phyloP scores from a whole-genome alignment of 1,140 invertebrate genomes.

The Lordiphosa collinella region DNA sequence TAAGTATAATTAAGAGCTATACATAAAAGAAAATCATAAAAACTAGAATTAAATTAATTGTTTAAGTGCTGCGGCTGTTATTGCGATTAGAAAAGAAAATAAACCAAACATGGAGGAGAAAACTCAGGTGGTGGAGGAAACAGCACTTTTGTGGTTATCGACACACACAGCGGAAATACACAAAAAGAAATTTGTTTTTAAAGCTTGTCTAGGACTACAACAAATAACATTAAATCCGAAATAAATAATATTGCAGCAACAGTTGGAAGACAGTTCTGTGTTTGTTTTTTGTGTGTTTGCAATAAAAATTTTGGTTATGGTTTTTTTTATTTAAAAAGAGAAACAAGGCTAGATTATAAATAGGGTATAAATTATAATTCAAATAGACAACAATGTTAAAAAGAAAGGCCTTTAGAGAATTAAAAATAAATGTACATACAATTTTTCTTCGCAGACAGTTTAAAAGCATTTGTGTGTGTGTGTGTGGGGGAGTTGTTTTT shows the following conservation, averaged over 20 bases:
- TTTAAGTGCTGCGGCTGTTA: conserved; percentile 7
- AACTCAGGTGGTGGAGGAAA: not conserved
- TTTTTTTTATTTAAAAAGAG: conserved; percentile 46
- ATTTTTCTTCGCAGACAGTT: conserved; percentile 60
- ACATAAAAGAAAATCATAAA: conserved; percentile 19
- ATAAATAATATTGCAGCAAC: conserved; percentile 74
- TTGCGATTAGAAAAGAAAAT: not conserved
- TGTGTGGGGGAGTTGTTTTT: conserved; percentile 12
- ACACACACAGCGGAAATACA: conserved; percentile 8
- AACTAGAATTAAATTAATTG: conserved; percentile 47
- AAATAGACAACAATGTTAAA: conserved; percentile 74
- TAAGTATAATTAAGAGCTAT: conserved; percentile 54
- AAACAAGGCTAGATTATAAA: conserved; percentile 41
- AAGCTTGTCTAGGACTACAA: conserved; percentile 14
- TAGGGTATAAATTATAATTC: conserved; percentile 57
- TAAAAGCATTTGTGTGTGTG: conserved; percentile 61
- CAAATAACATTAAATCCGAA: conserved; percentile 21
- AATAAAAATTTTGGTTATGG: conserved; percentile 20
- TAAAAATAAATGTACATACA: conserved; percentile 64
- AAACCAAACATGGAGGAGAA: not conserved
- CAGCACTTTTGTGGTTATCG: conserved; percentile 9
- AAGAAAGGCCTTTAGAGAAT: conserved; percentile 46
- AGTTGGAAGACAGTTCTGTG: conserved; percentile 70
- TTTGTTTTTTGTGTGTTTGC: conserved; percentile 21
- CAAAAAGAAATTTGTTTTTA: conserved; percentile 9